Evolutionary conservation across 2,113 vertebrate genomes (phyloP).

Genomic region (Cyphomyrus plagiostoma): DNA sequence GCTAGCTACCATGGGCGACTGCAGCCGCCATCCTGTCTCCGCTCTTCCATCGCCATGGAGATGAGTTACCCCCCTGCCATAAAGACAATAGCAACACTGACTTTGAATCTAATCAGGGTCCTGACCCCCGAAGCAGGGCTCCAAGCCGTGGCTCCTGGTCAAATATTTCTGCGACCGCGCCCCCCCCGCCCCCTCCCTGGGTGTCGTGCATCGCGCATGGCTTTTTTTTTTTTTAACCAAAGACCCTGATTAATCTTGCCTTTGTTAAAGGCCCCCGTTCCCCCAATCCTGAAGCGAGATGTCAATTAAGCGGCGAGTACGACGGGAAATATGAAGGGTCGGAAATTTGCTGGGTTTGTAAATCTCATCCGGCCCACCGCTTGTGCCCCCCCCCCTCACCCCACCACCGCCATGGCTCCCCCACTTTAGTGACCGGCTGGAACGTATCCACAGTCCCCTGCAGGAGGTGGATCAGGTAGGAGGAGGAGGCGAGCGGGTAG

Average conservation of each 20-base stretch:
- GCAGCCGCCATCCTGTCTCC: slow-evolving; percentile 91
- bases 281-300: not conserved
- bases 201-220: not conserved
- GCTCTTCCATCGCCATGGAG: slow-evolving; percentile 83
- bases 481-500: not conserved
- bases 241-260: slow-evolving; percentile 20
- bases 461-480: not conserved
- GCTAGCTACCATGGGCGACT: slow-evolving; percentile 69
- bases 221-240: not conserved
- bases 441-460: not conserved
- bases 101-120: slow-evolving; percentile 98
- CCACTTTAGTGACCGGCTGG: not conserved
- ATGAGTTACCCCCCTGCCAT: slow-evolving; percentile 84
- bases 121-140: slow-evolving; percentile 69
- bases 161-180: slow-evolving; percentile 49
- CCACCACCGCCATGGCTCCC: too few relatives aligned
- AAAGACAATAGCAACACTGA: slow-evolving; percentile 89
- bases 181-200: slow-evolving; percentile 19
- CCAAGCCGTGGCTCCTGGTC: slow-evolving; percentile 76
- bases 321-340: not conserved
- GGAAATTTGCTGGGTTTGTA: not conserved
- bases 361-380: not conserved
- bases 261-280: slow-evolving; percentile 4
- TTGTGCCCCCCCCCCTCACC: not conserved
- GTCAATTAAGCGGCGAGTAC: not conserved